These are phyloP conservation scores for Drosophila varians DNA, from an alignment of 1,140 invertebrate species.

Conservation along the genomic window DNA sequence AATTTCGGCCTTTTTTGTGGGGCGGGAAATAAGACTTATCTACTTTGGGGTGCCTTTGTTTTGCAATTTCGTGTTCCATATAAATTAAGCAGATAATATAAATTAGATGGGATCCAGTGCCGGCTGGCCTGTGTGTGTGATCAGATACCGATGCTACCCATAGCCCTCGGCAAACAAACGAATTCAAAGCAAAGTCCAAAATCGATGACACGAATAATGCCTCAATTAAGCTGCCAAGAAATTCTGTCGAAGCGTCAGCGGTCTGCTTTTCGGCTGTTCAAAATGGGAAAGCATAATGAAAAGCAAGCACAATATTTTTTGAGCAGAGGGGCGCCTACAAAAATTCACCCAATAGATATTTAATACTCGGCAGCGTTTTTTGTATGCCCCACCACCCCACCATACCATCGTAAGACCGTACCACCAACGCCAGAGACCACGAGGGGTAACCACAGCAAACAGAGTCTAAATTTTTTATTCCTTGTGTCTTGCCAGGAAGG, in stretches of 20 bases:
- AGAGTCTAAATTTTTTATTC: constrained; percentile 57
- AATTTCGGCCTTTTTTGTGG: constrained; percentile 7
- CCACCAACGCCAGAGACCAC: constrained; percentile 10
- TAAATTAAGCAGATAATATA: constrained; percentile 77
- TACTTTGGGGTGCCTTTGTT: constrained; percentile 36
- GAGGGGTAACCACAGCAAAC: constrained; percentile 64
- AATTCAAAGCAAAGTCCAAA: constrained; percentile 24
- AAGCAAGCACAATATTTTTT: constrained; percentile 62
- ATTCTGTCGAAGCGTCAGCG: constrained; percentile 14
- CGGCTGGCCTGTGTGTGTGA: constrained; percentile 30
- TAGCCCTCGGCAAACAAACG: neutral
- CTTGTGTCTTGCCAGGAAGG: constrained; percentile 15
- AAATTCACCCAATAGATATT: constrained; percentile 74
- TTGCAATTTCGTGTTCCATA: constrained; percentile 51
- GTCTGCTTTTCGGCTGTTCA: constrained; percentile 17
- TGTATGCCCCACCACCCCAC: constrained; percentile 26
- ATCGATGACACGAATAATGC: constrained; percentile 79
- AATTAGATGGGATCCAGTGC: constrained; percentile 49
- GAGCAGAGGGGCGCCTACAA: constrained; percentile 29
- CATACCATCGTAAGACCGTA: too few relatives aligned
- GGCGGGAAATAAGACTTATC: constrained; percentile 15
- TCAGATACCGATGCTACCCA: constrained; percentile 20
- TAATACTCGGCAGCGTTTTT: constrained; percentile 70
- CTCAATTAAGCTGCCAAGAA: constrained; percentile 62
- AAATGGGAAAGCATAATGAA: constrained; percentile 61